Evolutionary conservation across 2,797 vertebrate genomes (phyloP), one percentile per base, ranked within the genome.

Genomic region (Pangasius mekongensis): DNA sequence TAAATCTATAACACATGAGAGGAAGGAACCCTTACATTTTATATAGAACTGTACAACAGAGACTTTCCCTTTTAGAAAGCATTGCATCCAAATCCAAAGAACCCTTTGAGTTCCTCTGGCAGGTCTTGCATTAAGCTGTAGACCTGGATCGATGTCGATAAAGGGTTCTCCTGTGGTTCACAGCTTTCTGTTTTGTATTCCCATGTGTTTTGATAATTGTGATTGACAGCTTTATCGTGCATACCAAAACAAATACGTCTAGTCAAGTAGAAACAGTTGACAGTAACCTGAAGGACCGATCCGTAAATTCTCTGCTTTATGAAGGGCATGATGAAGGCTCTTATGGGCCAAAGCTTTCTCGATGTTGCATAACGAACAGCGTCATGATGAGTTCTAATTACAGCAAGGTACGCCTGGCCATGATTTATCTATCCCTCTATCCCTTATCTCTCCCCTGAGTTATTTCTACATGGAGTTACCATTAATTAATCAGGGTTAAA

Each of bases 401-500:
- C 33, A 58, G 52, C 30, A 69, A 71, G 27, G 27, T 60, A 36
- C n/a, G n/a, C 39, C 47, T 39, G 27, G 5, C 36, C 60, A 69
- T 52, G 74, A 77, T 60, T 60, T 71, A 69, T 24, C 69, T 60
- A 69, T 24, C 69, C 69, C 22, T 64, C 47, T 7, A 27, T n/a
- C 62, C 5, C 52, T 18, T 60, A 16, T n/a, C 49, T 49, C 62
- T 49, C 33, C 64, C 87, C 49, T 62, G 54, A 86, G 73, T 13
- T 62, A 69, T 71, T 54, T 82, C n/a, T 64, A 36, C 24, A n/a
- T 3, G 3, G 39, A 36, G 87, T 49, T 36, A n/a, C 24, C 22
- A 39, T 83, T 56, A 52, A 86, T 64, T 89, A 86, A 74, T 69
- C 30, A 47, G n/a, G 77, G 77, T 82, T 89, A 64, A 89, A 64